Conservation (phyloP, 1,140 invertebrate genomes). For the Neuroterus valhalla region DNA sequence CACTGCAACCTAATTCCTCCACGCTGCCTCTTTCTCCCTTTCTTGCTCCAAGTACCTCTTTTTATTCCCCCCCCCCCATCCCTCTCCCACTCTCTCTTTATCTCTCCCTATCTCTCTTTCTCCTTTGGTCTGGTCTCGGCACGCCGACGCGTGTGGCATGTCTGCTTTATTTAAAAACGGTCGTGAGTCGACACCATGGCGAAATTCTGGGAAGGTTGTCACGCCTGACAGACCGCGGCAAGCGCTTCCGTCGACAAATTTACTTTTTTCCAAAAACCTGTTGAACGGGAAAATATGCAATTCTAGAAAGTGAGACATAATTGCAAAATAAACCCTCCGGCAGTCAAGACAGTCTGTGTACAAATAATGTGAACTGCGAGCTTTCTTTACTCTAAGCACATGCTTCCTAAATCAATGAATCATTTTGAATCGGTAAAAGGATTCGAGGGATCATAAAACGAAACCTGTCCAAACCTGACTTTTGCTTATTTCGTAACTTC, state of each 20-base stretch:
- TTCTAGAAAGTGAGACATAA: conserved; percentile 5
- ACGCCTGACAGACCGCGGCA: conserved; percentile 31
- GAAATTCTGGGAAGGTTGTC: conserved; percentile 47
- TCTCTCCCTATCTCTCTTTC: neutral
- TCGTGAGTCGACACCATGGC: conserved; percentile 34
- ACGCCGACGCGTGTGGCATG: conserved; percentile 31
- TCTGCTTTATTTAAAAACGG: conserved; percentile 50
- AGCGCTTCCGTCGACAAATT: conserved; percentile 18
- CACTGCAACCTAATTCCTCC: conserved; percentile 42
- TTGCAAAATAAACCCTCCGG: neutral
- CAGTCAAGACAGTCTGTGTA: too few species aligned
- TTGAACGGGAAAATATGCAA: neutral
- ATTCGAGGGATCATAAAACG: too few species aligned
- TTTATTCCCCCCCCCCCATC: conserved; percentile 22
- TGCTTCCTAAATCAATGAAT: too few species aligned
- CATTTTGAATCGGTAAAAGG: too few species aligned
- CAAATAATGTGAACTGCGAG: neutral
- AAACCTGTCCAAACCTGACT: too few species aligned
- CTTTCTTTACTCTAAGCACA: too few species aligned
- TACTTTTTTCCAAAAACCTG: conserved; percentile 22
- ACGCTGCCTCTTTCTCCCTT: conserved; percentile 4
- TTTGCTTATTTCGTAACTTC: too few species aligned
- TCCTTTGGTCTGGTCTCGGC: conserved; percentile 21
- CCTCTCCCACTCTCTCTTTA: conserved; percentile 30
- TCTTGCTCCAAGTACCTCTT: conserved; percentile 24